These are phyloP conservation scores for Sciurus carolinensis DNA, from an alignment of 2,797 vertebrate genomes.

Conservation along the genomic window DNA sequence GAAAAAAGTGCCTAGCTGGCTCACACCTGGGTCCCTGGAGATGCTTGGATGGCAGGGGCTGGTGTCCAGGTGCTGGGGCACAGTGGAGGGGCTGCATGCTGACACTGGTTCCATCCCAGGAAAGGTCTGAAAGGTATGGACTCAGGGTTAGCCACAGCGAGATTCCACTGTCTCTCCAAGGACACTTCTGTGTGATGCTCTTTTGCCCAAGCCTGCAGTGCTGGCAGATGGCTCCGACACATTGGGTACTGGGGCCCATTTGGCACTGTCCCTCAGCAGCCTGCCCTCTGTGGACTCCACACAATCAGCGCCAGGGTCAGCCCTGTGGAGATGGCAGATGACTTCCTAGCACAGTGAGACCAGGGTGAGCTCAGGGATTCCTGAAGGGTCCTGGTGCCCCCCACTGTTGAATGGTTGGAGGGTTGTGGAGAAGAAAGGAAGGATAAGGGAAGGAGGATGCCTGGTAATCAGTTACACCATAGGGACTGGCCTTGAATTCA, in stretches of 20 bases:
- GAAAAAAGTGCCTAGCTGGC: not conserved
- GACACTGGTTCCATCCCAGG: too few species aligned
- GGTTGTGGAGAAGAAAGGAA: not conserved
- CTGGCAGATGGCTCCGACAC: not conserved
- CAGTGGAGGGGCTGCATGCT: too few species aligned
- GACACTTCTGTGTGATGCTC: not conserved
- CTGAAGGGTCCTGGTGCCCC: too few species aligned
- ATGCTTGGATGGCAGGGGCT: fast-evolving
- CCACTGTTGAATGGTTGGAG: not conserved
- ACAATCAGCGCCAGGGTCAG: fast-evolving
- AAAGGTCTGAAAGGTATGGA: not conserved
- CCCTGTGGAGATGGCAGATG: not conserved
- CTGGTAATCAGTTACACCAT: too few species aligned
- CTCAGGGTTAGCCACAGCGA: not conserved
- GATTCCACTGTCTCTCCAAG: not conserved
- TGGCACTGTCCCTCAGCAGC: too few species aligned
- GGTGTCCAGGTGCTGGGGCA: not conserved
- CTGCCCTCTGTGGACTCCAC: not conserved
- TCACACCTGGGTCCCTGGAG: not conserved
- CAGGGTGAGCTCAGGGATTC: not conserved
- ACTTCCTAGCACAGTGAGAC: not conserved
- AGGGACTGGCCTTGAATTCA: not conserved
- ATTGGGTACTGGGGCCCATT: too few species aligned
- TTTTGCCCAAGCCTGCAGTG: not conserved
- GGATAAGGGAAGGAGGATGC: too few species aligned